phyloP scores from a whole-genome alignment of 2,113 vertebrate genomes.

The Poeciliopsis retropinna region DNA sequence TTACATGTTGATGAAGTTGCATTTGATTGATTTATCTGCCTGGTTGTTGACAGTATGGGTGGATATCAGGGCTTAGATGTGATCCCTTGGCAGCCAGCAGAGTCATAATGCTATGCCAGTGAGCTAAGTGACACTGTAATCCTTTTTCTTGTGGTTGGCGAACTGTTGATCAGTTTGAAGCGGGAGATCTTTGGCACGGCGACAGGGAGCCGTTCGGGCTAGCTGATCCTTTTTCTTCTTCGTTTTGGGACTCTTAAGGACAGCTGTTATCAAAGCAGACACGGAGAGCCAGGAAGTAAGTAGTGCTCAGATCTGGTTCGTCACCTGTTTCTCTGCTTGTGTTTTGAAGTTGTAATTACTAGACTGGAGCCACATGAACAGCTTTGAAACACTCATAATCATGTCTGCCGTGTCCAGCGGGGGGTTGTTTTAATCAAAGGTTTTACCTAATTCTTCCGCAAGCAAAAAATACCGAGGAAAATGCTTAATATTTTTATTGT shows the following conservation, averaged over 20 bases:
- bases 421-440: conserved; percentile 33
- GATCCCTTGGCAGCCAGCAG: conserved; percentile 58
- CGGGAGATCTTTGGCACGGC: conserved; percentile 49
- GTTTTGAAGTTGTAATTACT: conserved; percentile 31
- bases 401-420: conserved; percentile 3
- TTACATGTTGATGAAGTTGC: conserved; percentile 12
- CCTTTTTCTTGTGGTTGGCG: conserved; percentile 58
- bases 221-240: conserved; percentile 44
- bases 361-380: conserved; percentile 12
- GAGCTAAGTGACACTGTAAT: conserved; percentile 57
- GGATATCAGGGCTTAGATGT: conserved; percentile 49
- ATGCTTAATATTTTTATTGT: conserved; percentile 1
- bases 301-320: conserved; percentile 31
- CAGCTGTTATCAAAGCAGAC: conserved; percentile 54
- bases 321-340: conserved; percentile 48
- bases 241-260: conserved; percentile 11
- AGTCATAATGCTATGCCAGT: conserved; percentile 41
- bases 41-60: conserved; percentile 52
- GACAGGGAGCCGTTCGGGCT: conserved; percentile 20
- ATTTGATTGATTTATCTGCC: conserved; percentile 64
- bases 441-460: conserved; percentile 55
- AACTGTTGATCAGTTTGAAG: conserved; percentile 61
- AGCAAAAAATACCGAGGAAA: conserved; percentile 18
- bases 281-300: conserved; percentile 25
- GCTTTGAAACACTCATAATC: conserved; percentile 23